A percentile compares a stretch with the other conserved stretches of the same genome.
phyloP scores from a whole-genome alignment of 1,140 invertebrate genomes.

The Subanguina moxae region DNA sequence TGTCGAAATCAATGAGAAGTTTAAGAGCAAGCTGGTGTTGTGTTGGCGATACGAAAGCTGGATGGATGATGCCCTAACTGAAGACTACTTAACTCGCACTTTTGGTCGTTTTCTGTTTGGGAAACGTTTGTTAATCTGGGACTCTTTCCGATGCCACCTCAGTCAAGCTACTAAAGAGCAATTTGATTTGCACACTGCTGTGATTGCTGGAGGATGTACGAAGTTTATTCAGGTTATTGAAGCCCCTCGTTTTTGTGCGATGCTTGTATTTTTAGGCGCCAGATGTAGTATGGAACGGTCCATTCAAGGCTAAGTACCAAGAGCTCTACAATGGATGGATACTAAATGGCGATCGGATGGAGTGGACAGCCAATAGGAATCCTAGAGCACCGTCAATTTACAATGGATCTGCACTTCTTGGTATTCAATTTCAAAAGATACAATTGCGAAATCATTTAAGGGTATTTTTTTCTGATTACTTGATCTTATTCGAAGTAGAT shows the following conservation, averaged over 20 bases:
- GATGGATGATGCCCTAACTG: conserved; percentile 11
- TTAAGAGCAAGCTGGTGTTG: background rate
- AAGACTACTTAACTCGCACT: background rate
- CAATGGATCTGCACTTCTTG: conserved; percentile 13
- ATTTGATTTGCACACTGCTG: background rate
- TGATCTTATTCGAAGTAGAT: background rate
- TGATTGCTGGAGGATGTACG: conserved; percentile 1
- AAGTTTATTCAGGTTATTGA: conserved; percentile 16
- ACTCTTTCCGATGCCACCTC: background rate
- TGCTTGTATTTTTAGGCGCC: conserved; percentile 10
- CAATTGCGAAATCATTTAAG: conserved; percentile 17
- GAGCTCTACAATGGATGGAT: conserved; percentile 14
- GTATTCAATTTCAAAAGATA: conserved; percentile 6
- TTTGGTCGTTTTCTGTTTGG: conserved; percentile 7
- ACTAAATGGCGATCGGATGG: background rate
- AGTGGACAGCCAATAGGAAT: conserved; percentile 12
- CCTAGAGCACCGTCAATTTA: conserved; percentile 14
- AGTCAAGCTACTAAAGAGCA: background rate
- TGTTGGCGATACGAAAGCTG: background rate
- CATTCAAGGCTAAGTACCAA: conserved; percentile 11
- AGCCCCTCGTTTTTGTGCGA: background rate
- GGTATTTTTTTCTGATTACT: background rate
- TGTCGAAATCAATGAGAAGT: background rate
- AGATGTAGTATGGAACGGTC: conserved; percentile 18
- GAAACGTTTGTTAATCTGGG: background rate